These are phyloP conservation scores for Oconnorella tubifera DNA, from an alignment of 2,888 invertebrate genomes.

Conservation along the genomic window DNA sequence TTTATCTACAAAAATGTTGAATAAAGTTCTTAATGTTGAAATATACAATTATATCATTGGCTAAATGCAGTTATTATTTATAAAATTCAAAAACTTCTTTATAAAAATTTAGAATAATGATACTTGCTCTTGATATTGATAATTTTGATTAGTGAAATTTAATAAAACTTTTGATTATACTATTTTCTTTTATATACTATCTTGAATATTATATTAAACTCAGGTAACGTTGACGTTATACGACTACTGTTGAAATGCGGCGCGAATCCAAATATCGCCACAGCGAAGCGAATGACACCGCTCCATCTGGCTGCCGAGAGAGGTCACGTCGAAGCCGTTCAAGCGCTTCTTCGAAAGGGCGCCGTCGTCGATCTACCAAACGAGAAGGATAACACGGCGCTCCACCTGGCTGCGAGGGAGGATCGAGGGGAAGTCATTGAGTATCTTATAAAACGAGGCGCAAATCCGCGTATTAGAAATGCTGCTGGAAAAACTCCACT, in stretches of 20 bases:
- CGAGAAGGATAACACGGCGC: constrained; percentile 18
- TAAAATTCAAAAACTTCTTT: no score
- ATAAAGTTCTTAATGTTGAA: no score
- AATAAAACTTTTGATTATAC: no score
- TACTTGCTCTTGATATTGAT: no score
- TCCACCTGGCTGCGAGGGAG: constrained; percentile 22
- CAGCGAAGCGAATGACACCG: constrained; percentile 13
- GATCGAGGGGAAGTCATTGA: constrained; percentile 13
- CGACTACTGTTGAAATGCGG: constrained; percentile 15
- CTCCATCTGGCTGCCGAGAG: constrained; percentile 21
- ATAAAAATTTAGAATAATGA: no score
- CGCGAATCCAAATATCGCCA: constrained; percentile 14
- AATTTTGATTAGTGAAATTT: no score
- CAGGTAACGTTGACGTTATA: constrained; percentile 18
- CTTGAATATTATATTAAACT: no score
- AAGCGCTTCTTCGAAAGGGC: constrained; percentile 15
- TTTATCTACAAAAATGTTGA: no score
- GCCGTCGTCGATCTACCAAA: constrained; percentile 17
- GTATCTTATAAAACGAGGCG: constrained; percentile 15
- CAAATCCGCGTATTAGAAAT: neutral
- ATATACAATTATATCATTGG: no score
- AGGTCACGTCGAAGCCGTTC: constrained; percentile 21
- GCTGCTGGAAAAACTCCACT: neutral
- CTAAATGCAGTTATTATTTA: no score
- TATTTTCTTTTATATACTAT: no score